Evolutionary conservation across 2,888 invertebrate species (phyloP), one percentile per base, ranked within the genome.

Genomic region (Orchesella flavescens): DNA sequence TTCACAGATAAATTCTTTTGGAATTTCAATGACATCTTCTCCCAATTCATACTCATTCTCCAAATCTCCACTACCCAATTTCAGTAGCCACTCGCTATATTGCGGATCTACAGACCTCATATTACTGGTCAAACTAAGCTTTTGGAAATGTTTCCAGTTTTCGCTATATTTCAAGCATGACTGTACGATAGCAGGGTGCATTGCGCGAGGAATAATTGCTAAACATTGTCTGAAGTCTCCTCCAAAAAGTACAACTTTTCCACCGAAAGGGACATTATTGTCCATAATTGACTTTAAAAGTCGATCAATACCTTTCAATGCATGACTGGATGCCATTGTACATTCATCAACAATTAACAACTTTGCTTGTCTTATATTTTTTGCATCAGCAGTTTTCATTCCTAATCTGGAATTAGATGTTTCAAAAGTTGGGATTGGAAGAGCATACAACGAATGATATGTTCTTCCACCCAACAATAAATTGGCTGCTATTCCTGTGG

Each of bases 311-410:
- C 86, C 84, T 21, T 88, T 83, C 0, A 89, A 59, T 17, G 84
- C 78, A 77, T 84, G 59, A 44, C 68, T 66, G 21, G 86, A 84
- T 5, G 86, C 68, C 89, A 89, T 89, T 7, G 89, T 87, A 43
- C 83, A 79, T 83, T 89, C 89, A 83, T 89, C 89, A 87, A 87
- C 88, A 12, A 89, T 83, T 10, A 89, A 86, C 5, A 89, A 23
- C 34, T 34, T 13, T 21, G 85, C 71, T 15, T 83, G 19, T 44
- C 80, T 63, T 10, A 89, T 1, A 12, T 65, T 13, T 15, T 19
- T 55, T 59, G 74, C 87, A n/a, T 74, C 80, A 10, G 17, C 44
- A 15, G 75, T 75, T 21, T 75, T 80, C 17, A 43, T 23, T 24
- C 9, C 46, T 1, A 89, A 86, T 9, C 61, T 76, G 13, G 86